Conservation (phyloP, 2,797 vertebrate species). For the Acanthis flammea region DNA sequence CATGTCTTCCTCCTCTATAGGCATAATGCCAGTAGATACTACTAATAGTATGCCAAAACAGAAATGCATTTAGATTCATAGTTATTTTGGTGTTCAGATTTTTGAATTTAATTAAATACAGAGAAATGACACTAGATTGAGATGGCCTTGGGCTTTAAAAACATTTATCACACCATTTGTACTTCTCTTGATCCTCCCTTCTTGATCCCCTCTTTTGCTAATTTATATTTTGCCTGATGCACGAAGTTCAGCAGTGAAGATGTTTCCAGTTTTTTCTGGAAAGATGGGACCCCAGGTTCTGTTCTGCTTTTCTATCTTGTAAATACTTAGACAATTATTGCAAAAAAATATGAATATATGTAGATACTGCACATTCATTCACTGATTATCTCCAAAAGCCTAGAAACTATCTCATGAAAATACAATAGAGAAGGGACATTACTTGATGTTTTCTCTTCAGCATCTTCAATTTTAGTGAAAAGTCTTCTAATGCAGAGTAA, state of each 20-base stretch:
- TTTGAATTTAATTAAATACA: not conserved
- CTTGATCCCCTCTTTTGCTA: not conserved
- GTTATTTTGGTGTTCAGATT: not conserved
- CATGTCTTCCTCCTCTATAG: not conserved
- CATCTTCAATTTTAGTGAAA: not conserved
- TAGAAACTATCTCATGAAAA: not conserved
- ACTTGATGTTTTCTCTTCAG: not conserved
- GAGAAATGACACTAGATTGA: not conserved
- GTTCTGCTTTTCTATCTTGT: not conserved
- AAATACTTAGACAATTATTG: not conserved
- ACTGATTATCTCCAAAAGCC: not conserved
- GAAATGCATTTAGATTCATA: not conserved
- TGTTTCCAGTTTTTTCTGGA: not conserved
- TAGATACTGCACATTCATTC: not conserved
- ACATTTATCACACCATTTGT: not conserved
- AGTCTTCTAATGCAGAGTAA: not conserved
- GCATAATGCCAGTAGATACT: not conserved
- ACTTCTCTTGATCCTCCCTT: not conserved
- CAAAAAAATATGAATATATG: not conserved
- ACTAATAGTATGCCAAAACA: not conserved
- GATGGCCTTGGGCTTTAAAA: not conserved
- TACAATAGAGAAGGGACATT: not conserved
- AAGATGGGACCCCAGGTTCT: not conserved
- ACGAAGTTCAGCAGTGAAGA: not conserved
- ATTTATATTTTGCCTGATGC: not conserved